A percentile compares a stretch with the other conserved stretches of the same genome.
Conservation (phyloP, 92 coral and sea anemone species). For the Anthopleura xanthogrammica region DNA sequence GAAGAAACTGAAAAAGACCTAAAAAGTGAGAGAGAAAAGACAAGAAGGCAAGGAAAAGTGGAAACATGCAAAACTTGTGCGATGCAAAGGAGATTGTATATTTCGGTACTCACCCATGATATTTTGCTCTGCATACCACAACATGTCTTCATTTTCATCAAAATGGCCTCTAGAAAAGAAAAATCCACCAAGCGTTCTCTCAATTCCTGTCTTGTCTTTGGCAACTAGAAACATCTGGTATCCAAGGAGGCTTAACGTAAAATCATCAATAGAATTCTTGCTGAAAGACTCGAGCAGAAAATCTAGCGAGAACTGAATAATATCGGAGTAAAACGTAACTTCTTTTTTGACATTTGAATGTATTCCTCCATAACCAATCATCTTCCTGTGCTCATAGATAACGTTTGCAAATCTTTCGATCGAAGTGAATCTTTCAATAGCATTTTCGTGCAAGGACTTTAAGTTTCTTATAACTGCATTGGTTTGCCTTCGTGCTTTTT, state of each 20-base stretch:
- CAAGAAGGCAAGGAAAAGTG: too few species aligned
- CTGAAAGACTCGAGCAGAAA: constrained; percentile 41
- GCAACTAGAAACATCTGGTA: constrained; percentile 58
- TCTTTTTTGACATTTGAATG: constrained; percentile 33
- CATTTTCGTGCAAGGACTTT: neutral
- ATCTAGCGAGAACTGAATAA: constrained; percentile 46
- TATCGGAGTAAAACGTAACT: constrained; percentile 43
- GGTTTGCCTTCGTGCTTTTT: neutral
- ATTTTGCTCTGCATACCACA: constrained; percentile 50
- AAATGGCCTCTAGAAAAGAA: constrained; percentile 59
- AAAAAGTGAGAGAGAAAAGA: too few species aligned
- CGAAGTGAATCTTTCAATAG: neutral
- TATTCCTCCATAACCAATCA: constrained; percentile 7
- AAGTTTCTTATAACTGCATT: neutral
- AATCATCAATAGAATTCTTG: constrained; percentile 1
- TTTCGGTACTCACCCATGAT: constrained; percentile 33
- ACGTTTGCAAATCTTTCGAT: neutral
- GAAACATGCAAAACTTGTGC: too few species aligned
- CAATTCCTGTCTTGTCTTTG: constrained; percentile 65
- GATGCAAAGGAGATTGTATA: neutral
- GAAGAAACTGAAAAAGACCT: too few species aligned
- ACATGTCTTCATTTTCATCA: constrained; percentile 39
- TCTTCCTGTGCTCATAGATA: constrained; percentile 15
- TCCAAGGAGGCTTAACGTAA: constrained; percentile 38
- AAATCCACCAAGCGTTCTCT: constrained; percentile 68